Percentiles rank a stretch among this genome's conserved stretches.
Conservation (phyloP, 1,140 invertebrate genomes). For the Leptestheria dahalacensis region DNA sequence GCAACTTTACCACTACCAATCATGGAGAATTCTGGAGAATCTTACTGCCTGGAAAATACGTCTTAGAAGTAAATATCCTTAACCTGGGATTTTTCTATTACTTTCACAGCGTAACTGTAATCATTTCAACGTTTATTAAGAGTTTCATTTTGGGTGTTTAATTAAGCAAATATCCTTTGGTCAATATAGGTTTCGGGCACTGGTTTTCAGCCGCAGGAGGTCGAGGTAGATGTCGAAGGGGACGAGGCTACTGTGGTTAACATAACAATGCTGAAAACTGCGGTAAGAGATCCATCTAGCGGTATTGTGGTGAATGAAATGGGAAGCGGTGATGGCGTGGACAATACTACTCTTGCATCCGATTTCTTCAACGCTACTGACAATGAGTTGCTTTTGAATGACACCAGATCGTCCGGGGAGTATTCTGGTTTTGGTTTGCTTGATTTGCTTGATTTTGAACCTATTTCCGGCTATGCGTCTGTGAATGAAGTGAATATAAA, state of each 20-base stretch:
- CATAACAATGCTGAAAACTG: conserved; percentile 60
- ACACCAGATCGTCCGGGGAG: neutral
- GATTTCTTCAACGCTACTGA: neutral
- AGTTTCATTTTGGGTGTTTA: too few relatives aligned
- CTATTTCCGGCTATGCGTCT: too few relatives aligned
- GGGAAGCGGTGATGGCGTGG: neutral
- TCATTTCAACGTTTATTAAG: too few relatives aligned
- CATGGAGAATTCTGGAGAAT: conserved; percentile 87
- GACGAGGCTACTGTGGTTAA: conserved; percentile 68
- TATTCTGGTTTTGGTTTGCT: neutral
- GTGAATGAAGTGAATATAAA: too few relatives aligned
- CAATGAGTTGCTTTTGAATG: neutral
- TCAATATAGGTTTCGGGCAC: conserved; percentile 77
- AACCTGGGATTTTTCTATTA: neutral
- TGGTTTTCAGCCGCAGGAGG: conserved; percentile 59
- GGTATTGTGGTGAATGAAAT: neutral
- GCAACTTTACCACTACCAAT: conserved; percentile 73
- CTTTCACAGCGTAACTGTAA: neutral
- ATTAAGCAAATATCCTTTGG: too few relatives aligned
- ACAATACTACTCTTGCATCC: neutral
- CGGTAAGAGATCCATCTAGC: conserved; percentile 39
- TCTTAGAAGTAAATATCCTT: conserved; percentile 47
- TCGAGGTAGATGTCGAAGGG: conserved; percentile 70
- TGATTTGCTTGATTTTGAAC: too few relatives aligned
- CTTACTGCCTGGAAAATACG: conserved; percentile 64